Conservation (phyloP, 2,797 vertebrate genomes). For the Alfaro cultratus region DNA sequence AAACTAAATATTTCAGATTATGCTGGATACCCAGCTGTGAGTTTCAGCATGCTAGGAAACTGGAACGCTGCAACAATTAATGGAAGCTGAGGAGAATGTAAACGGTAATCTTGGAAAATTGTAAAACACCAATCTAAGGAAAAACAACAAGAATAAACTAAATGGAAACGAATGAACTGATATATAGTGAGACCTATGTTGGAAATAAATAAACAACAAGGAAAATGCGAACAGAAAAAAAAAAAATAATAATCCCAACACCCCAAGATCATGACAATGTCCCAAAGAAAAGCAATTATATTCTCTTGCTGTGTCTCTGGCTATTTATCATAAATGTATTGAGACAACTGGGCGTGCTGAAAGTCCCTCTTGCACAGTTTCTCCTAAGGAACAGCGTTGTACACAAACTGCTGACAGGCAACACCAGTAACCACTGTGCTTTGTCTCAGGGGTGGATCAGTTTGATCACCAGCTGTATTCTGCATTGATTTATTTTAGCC, state of each 20-base stretch:
- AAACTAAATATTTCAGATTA: slow-evolving; percentile 3
- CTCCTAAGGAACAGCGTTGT: neutral
- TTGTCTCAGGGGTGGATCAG: slow-evolving; percentile 40
- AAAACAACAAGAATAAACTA: neutral
- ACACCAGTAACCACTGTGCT: slow-evolving; percentile 16
- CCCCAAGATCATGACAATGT: neutral
- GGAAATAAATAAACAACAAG: neutral
- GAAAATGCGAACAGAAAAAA: neutral
- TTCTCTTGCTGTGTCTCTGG: neutral
- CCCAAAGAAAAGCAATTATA: neutral
- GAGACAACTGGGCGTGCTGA: neutral
- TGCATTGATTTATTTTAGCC: slow-evolving; percentile 70
- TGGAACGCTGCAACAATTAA: too few species aligned
- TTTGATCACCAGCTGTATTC: slow-evolving; percentile 46
- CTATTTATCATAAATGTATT: neutral
- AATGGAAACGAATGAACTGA: neutral
- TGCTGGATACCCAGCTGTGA: too few species aligned
- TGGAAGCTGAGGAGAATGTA: neutral
- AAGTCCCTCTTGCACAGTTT: slow-evolving; percentile 9
- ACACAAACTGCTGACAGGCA: slow-evolving; percentile 25
- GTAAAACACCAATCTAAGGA: neutral
- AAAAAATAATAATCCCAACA: neutral
- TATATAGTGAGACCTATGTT: neutral
- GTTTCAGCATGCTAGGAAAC: too few species aligned
- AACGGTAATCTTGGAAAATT: neutral